These are phyloP conservation scores for Cotesia typhae DNA, from an alignment of 1,140 invertebrate species.

Conservation along the genomic window DNA sequence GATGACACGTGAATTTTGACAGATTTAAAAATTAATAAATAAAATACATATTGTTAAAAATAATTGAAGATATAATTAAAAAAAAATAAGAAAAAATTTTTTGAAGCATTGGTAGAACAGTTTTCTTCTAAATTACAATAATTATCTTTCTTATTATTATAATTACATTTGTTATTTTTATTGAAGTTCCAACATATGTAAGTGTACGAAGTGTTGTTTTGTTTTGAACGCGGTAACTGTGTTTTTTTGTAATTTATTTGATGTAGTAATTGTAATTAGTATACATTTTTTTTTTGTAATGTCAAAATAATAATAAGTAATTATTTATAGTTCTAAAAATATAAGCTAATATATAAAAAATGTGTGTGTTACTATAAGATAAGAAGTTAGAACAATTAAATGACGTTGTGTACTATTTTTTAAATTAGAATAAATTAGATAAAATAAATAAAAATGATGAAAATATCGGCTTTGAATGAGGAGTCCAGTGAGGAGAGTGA, in stretches of 20 bases:
- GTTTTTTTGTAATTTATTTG: background rate
- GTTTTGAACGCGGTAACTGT: too few relatives aligned
- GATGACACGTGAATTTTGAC: too few relatives aligned
- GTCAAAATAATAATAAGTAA: background rate
- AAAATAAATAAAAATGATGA: conserved; percentile 66
- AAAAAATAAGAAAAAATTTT: too few relatives aligned
- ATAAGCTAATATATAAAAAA: background rate
- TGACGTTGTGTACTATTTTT: background rate
- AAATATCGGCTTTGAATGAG: conserved; percentile 76
- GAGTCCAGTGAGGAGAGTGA: conserved; percentile 70
- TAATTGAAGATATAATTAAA: too few relatives aligned
- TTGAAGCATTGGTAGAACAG: too few relatives aligned
- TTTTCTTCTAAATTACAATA: too few relatives aligned
- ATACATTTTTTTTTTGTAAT: background rate
- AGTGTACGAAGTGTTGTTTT: background rate
- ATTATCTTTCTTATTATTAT: background rate
- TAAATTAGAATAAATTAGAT: background rate
- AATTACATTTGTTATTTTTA: background rate
- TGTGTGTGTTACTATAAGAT: background rate
- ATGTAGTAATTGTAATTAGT: background rate
- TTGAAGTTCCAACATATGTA: background rate
- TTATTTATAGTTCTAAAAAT: background rate
- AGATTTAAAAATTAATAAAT: too few relatives aligned
- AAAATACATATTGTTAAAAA: too few relatives aligned
- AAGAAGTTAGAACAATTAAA: background rate